Conservation (phyloP, 92 coral and sea anemone species). For the Actinostola sp. region DNA sequence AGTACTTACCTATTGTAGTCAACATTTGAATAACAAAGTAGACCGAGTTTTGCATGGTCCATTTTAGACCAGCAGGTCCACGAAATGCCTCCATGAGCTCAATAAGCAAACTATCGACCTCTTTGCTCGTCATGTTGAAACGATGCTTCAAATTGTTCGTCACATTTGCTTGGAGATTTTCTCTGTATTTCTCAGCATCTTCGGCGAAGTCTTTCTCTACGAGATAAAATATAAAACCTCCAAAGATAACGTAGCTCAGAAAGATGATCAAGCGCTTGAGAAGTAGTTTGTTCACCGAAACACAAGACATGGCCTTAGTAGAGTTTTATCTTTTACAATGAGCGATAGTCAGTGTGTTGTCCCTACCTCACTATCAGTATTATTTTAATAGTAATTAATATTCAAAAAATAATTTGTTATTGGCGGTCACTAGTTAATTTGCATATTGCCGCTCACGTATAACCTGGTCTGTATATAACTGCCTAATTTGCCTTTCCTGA, state of each 20-base stretch:
- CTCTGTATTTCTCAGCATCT: not conserved
- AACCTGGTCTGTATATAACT: too few species aligned
- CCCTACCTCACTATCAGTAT: too few species aligned
- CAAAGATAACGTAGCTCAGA: not conserved
- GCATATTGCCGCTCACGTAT: too few species aligned
- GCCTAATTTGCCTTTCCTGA: too few species aligned
- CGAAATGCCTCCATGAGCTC: conserved; percentile 18
- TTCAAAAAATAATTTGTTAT: too few species aligned
- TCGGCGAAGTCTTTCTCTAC: conserved; percentile 28
- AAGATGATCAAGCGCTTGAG: not conserved
- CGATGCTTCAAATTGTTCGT: conserved; percentile 7
- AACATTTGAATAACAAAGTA: conserved; percentile 47
- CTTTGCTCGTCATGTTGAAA: conserved; percentile 31
- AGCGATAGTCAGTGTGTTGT: too few species aligned
- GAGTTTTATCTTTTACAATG: too few species aligned
- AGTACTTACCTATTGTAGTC: conserved; percentile 55
- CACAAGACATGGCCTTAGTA: too few species aligned
- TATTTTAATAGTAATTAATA: too few species aligned
- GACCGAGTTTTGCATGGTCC: conserved; percentile 10
- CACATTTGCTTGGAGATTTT: conserved; percentile 5
- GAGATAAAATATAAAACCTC: conserved; percentile 30
- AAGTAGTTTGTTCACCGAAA: too few species aligned
- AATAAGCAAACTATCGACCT: conserved; percentile 25
- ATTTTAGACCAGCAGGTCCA: conserved; percentile 24
- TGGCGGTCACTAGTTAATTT: too few species aligned